Evolutionary conservation across 2,797 vertebrate genomes (phyloP).

Genomic region (Distichodus sexfasciatus): DNA sequence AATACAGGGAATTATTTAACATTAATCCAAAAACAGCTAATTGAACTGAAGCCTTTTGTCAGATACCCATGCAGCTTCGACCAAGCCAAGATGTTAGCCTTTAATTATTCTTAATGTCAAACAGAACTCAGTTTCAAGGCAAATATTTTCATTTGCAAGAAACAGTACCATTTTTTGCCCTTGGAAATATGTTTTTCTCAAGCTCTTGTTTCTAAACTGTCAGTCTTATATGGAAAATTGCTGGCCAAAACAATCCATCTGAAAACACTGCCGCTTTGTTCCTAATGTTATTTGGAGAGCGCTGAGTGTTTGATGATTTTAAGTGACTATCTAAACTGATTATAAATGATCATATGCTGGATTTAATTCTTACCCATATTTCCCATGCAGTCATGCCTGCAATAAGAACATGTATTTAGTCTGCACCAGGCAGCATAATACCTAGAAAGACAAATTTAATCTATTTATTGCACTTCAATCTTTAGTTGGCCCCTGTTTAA

Average conservation of each 20-base stretch:
- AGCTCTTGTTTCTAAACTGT: conserved; percentile 16
- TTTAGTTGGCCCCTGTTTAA: conserved; percentile 29
- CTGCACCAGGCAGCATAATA: neutral
- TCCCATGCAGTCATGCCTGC: neutral
- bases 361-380: conserved; percentile 1
- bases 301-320: conserved; percentile 3
- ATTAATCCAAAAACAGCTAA: conserved; percentile 23
- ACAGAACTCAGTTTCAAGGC: conserved; percentile 9
- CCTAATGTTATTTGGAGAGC: conserved; percentile 2
- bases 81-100: conserved; percentile 11
- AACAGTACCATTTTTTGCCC: neutral
- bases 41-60: conserved; percentile 17
- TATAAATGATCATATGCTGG: conserved; percentile 1
- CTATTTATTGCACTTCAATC: neutral
- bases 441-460: neutral
- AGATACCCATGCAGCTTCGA: conserved; percentile 19
- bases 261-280: conserved; percentile 19
- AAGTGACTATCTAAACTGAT: conserved; percentile 9
- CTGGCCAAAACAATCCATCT: neutral
- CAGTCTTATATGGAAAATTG: neutral
- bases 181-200: conserved; percentile 6
- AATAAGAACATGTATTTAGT: conserved; percentile 20
- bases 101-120: conserved; percentile 14
- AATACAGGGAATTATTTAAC: too few species aligned
- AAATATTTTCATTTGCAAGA: conserved; percentile 6